Base-by-base conservation (phyloP, 2,888 invertebrate species). In the Hofmannophila pseudospretella region DNA sequence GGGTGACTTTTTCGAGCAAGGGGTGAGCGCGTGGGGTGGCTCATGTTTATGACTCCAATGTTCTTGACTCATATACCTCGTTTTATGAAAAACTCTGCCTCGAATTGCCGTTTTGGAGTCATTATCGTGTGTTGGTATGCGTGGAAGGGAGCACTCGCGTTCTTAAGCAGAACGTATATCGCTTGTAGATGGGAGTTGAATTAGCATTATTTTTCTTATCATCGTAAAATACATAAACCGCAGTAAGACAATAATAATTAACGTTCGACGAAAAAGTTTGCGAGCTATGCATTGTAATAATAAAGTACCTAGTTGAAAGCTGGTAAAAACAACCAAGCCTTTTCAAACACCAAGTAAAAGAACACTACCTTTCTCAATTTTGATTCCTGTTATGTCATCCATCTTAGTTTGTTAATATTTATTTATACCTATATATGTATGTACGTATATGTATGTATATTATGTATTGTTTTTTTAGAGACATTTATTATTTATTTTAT, bases 1-100 rank as follows among this genome's bases (percentile, higher is more conserved):
- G 82, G 86, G 85, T 80, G 85, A 82, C 76, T 77, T 84, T 82
- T 85, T 85, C 78, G 57, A 75, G 80, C 75, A 84, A 85, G 84
- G 85, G 85, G 75, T 76, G 67, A 82, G 81, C 81, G 76, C 75
- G 68, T 54, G 46, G 57, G 49, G 42, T 2, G 16, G 47, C 63
- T 67, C 66, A 68, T 76, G 79, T 82, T 82, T 84, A 81, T 77
- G 73, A 72, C 71, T 73, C 66, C 73, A 67, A 72, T 80, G 79
- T 78, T 80, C 81, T 81, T 79, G 79, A 79, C 80, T 81, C 79
- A 79, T 72, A 80, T 79, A 76, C 74, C 76, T 72, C 70, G 68
- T 81, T 79, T 80, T 78, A 81, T 79, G 77, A 80, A 84, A 79
- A 80, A 74, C 67, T 75, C 68, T 67, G 67, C 48, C 64, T 70